Evolutionary conservation across 2,797 vertebrate genomes (phyloP).

Genomic region (Protosalanx chinensis): DNA sequence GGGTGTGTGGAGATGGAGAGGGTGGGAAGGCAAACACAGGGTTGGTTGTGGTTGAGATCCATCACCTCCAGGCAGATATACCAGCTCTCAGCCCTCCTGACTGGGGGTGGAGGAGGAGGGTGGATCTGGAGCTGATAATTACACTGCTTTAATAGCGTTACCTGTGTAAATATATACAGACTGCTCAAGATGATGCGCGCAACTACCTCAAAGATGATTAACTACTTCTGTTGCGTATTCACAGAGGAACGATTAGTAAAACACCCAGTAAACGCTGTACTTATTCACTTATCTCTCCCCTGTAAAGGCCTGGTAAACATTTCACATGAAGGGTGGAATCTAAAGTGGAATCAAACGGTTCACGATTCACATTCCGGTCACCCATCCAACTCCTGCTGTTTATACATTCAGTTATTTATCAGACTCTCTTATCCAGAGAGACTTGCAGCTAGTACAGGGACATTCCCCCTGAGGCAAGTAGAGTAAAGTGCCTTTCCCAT

Average conservation of each 20-base stretch:
- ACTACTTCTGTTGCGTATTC: conserved; percentile 14
- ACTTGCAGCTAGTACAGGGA: no score
- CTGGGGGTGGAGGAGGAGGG: no score
- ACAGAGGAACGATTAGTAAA: conserved; percentile 14
- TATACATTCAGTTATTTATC: no score
- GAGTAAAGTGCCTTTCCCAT: no score
- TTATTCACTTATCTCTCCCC: conserved; percentile 23
- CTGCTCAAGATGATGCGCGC: conserved; percentile 38
- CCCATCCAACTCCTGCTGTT: background rate
- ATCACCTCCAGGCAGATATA: background rate
- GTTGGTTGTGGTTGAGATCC: background rate
- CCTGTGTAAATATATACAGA: conserved; percentile 35
- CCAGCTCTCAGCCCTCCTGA: background rate
- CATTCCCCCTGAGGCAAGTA: no score
- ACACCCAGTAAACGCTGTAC: conserved; percentile 42
- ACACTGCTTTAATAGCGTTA: conserved; percentile 6
- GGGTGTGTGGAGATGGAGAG: background rate
- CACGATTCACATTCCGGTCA: background rate
- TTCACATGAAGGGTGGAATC: background rate
- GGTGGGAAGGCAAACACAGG: background rate
- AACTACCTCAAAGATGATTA: conserved; percentile 31
- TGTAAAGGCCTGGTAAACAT: conserved; percentile 30
- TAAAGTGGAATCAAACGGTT: background rate
- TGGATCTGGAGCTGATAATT: conserved; percentile 25
- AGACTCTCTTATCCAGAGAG: no score